Base-by-base conservation (phyloP, 2,797 vertebrate species). In the Microhierax caerulescens region DNA sequence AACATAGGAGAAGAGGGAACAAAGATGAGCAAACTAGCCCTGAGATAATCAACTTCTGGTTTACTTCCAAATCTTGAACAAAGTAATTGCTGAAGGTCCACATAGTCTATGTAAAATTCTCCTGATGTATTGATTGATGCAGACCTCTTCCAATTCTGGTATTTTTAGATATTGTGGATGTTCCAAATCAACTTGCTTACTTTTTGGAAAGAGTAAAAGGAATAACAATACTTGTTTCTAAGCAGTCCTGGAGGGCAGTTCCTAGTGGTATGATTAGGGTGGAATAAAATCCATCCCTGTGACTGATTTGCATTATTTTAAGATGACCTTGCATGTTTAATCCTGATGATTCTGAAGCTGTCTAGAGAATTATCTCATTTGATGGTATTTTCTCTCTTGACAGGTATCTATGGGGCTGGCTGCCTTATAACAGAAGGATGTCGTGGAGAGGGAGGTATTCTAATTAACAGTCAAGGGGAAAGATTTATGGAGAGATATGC, bases 401-500 rank as follows among this genome's bases (percentile, higher is more conserved):
- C 96, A 99, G 99, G 99, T 64, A 99, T 99, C 95, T 99, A 99
- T 32, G 99, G 99, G 27, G 99, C 99, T 13, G 99, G 99, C 22
- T 99, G 99, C 92, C 98, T 99, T 94, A 99, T 99, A 96, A 99
- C 99, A 3, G 99, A 99, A 97, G 99, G 99, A 7, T 99, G 99
- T 92, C 99, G 99, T 89, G 99, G 99, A 63, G 99, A 99, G 89
- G 99, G 99, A 54, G 99, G 99, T 36, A 99, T 99, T 97, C 98
- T 99, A 60, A 99, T 99, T 76, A 99, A 99, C 97, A 99, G 99
- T 56, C 99, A 99, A 98, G 99, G 99, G 12, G 99, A 99, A 97
- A 98, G 99, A 64, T 99, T 99, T 97, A 99, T 99, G 99, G 99
- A 99, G 97, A 99, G 99, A 84, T 99, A 99, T 0, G 99, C 99